These are phyloP conservation scores for Lipotes vexillifer DNA, from an alignment of 2,113 vertebrate species.

Conservation along the genomic window DNA sequence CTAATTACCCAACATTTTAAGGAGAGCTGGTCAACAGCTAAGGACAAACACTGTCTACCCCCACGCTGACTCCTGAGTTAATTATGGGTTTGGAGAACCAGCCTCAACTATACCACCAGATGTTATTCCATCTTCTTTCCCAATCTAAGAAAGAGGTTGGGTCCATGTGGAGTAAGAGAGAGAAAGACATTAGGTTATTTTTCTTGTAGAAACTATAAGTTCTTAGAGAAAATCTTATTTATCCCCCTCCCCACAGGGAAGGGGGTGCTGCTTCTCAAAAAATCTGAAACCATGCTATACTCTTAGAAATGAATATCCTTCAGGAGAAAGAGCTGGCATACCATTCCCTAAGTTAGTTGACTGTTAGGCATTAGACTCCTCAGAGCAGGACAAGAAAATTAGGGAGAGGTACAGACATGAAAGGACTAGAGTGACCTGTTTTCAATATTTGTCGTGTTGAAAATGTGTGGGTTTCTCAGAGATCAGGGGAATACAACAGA, in stretches of 20 bases:
- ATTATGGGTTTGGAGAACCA: not conserved
- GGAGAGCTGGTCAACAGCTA: not conserved
- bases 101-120: not conserved
- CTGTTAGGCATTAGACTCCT: not conserved
- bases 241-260: not conserved
- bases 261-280: not conserved
- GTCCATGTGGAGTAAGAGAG: not conserved
- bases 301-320: not conserved
- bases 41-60: not conserved
- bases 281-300: not conserved
- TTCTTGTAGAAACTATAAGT: not conserved
- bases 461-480: not conserved
- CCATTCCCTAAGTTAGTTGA: not conserved
- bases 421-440: not conserved
- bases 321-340: not conserved
- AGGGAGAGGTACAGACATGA: not conserved
- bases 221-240: not conserved
- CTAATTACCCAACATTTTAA: not conserved
- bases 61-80: accelerated
- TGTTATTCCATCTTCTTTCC: not conserved
- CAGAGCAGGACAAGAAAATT: not conserved
- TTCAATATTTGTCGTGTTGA: not conserved
- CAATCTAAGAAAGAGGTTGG: not conserved
- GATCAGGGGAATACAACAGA: not conserved
- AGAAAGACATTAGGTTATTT: not conserved